Evolutionary conservation across 1,140 invertebrate species (phyloP), one percentile per base, ranked within the genome.

Genomic region (Drosophila pandora): DNA sequence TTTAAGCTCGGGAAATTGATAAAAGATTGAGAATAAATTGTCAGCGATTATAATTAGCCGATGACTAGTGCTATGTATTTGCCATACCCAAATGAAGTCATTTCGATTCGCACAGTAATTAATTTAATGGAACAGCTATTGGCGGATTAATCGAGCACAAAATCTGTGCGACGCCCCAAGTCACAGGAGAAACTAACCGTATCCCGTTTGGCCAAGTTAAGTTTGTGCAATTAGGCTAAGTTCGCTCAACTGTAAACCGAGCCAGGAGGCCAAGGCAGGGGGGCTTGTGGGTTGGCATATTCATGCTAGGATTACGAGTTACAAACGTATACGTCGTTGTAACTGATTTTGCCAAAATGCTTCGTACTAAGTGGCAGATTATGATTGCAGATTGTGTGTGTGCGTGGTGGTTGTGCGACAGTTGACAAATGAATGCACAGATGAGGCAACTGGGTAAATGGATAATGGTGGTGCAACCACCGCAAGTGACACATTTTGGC

Each of bases 351-450:
- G 41, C 41, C 41, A 43, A 43, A 17, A 13, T 21, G 53, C 68
- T 47, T 53, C 41, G 57, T 23, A 41, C 12, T 59, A 64, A 60
- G 57, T 73, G 76, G 43, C 23, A 45, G 63, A 73, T 64, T 60
- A 63, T 61, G 67, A 71, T 55, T 70, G 71, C 56, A 71, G 49
- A 64, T 37, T 50, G 49, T 39, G 60, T 12, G 43, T 22, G 72
- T 61, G 37, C 57, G 50, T 59, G 53, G 23, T 10, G 41, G n/a
- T 21, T 77, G 57, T 61, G 37, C 9, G 60, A 57, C 56, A 47
- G 81, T 70, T 84, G 82, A 74, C 74, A 84, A 57, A 61, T 84
- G 81, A 85, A 67, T 84, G 76, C 76, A 68, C 59, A 57, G 41
- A 64, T 76, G 73, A 34, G 45, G 65, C 47, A 75, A 63, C 22